Percentiles rank a stretch among this genome's conserved stretches.
phyloP scores from a whole-genome alignment of 2,888 invertebrate genomes.

The Lysandra coridon region DNA sequence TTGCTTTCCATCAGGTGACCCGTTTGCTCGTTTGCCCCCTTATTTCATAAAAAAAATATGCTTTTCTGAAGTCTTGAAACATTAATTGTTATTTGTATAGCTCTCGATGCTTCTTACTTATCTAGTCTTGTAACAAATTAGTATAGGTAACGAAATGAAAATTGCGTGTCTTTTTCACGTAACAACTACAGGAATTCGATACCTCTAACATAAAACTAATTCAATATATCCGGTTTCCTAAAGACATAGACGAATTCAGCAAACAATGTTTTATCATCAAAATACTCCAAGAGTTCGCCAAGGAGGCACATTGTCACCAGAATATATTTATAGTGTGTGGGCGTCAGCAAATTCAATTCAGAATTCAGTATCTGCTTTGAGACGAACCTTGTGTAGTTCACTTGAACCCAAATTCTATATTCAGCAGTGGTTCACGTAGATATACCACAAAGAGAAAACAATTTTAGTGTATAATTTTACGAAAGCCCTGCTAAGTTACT shows the following conservation, averaged over 20 bases:
- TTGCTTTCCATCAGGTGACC: no score
- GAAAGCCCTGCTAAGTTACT: neutral
- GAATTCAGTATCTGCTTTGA: conserved; percentile 19
- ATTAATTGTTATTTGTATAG: no score
- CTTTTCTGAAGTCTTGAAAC: no score
- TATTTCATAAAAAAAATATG: no score
- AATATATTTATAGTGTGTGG: conserved; percentile 8
- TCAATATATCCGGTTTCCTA: neutral
- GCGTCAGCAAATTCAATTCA: conserved; percentile 1
- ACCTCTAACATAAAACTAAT: neutral
- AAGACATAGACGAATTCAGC: neutral
- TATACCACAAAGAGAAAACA: neutral
- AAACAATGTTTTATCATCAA: neutral
- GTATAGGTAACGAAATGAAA: no score
- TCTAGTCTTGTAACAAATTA: no score
- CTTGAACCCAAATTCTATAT: conserved; percentile 3
- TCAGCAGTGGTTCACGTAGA: neutral
- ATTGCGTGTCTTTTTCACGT: no score
- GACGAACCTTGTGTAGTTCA: neutral
- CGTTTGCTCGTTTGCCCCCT: no score
- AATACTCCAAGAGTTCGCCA: neutral
- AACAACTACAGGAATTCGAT: neutral
- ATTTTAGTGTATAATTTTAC: neutral
- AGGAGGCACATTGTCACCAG: neutral
- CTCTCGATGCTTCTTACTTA: no score